Evolutionary conservation across 2,113 vertebrate species (phyloP).

Genomic region (Chamaea fasciata): DNA sequence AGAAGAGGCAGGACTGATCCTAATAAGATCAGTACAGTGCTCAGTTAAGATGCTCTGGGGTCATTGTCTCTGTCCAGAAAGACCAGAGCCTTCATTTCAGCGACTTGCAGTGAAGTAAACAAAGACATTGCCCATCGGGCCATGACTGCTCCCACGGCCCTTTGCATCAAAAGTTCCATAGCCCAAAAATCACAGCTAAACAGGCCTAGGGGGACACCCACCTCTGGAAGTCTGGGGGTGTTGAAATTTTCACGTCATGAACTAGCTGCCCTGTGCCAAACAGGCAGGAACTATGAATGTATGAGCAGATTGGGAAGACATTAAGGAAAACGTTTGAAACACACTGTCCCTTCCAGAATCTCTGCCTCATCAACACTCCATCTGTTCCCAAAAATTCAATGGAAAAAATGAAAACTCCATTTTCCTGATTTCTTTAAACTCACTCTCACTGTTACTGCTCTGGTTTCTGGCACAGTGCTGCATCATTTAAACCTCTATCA

Average conservation of each 20-base stretch:
- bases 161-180: neutral
- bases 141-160: neutral
- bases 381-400: constrained; percentile 30
- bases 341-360: constrained; percentile 33
- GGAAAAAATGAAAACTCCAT: constrained; percentile 2
- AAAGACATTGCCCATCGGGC: neutral
- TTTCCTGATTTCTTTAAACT: neutral
- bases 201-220: neutral
- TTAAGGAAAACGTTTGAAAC: constrained; percentile 33
- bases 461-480: neutral
- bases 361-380: constrained; percentile 26
- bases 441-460: neutral
- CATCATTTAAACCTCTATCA: neutral
- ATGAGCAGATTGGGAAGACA: constrained; percentile 30
- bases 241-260: neutral
- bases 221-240: neutral
- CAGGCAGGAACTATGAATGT: neutral
- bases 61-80: neutral
- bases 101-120: neutral
- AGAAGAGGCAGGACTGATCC: neutral
- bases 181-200: neutral
- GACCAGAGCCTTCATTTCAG: neutral
- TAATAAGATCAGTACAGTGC: neutral
- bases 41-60: neutral
- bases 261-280: neutral